These are phyloP conservation scores for Polyommatus iphigenia DNA, from an alignment of 2,888 invertebrate species.

Conservation along the genomic window DNA sequence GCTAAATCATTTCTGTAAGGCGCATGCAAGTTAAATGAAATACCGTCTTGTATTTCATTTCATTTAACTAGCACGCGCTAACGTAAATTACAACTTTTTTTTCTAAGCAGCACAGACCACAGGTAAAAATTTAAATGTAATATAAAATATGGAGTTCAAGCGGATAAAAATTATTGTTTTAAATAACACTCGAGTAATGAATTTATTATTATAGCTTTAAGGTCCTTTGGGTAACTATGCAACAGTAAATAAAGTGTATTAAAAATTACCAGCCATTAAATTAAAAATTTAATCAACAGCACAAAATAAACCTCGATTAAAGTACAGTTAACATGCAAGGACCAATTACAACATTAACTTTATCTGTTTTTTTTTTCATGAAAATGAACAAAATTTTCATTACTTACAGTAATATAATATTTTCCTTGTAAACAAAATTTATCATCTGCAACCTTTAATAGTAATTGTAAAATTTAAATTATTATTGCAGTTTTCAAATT, in stretches of 20 bases:
- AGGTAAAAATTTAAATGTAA: no score
- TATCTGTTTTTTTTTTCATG: background rate
- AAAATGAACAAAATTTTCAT: background rate
- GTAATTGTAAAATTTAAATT: no score
- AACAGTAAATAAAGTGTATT: background rate
- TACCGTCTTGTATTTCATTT: background rate
- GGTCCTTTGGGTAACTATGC: background rate
- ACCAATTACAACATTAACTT: background rate
- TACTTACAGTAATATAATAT: background rate
- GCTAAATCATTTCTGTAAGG: background rate
- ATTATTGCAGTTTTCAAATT: no score
- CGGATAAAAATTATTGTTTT: background rate
- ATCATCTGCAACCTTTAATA: no score
- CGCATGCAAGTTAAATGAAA: background rate
- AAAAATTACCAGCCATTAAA: constrained; percentile 35
- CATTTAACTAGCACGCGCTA: background rate
- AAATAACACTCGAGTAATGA: no score
- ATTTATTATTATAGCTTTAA: background rate
- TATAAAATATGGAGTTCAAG: no score
- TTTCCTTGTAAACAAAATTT: background rate
- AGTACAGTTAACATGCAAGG: constrained; percentile 37
- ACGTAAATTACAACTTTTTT: background rate
- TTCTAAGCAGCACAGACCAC: background rate
- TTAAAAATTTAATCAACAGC: constrained; percentile 41
- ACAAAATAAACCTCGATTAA: constrained; percentile 39